Conservation (phyloP, 2,888 invertebrate species). For the Rapana venosa region DNA sequence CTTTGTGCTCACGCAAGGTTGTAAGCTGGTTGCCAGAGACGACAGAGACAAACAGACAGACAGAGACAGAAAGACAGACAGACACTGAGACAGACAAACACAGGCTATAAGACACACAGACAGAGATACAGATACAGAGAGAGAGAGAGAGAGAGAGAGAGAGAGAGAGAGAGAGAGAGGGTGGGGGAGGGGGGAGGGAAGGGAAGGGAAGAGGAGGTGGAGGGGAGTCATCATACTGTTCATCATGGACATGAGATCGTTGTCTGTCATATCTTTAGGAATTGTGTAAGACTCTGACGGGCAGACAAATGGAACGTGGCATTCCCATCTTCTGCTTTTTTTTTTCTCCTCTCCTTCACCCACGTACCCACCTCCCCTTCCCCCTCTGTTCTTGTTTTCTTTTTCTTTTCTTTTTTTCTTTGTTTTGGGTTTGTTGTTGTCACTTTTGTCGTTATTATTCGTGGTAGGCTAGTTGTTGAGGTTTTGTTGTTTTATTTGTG, state of each 20-base stretch:
- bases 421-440: not conserved
- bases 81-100: not conserved
- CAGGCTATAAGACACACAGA: not conserved
- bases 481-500: too few relatives aligned
- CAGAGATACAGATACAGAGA: not conserved
- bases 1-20: too few relatives aligned
- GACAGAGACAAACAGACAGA: slow-evolving; percentile 15
- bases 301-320: not conserved
- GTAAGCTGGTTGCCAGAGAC: too few relatives aligned
- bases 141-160: slow-evolving; percentile 18
- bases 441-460: too few relatives aligned
- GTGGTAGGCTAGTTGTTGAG: too few relatives aligned
- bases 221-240: not conserved
- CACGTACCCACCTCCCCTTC: too few relatives aligned
- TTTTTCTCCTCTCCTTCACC: too few relatives aligned
- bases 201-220: not conserved
- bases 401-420: not conserved
- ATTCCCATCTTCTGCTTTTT: too few relatives aligned
- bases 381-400: not conserved
- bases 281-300: not conserved
- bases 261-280: not conserved
- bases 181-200: not conserved
- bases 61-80: not conserved
- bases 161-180: not conserved
- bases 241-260: not conserved